Conservation (phyloP, 37 sponge, comb jelly and placozoan species). For the Amphimedon queenslandica region DNA sequence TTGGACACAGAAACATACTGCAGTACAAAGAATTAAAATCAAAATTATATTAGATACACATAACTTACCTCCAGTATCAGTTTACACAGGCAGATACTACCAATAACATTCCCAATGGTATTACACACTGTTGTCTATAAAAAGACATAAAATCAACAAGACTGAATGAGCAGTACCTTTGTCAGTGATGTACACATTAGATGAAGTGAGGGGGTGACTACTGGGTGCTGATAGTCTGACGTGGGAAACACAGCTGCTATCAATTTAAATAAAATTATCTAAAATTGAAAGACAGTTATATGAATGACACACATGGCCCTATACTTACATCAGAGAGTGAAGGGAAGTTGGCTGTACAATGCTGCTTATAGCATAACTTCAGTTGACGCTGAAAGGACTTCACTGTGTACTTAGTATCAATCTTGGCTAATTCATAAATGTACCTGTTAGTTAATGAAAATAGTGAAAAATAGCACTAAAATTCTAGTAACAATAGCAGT, state of each 20-base stretch:
- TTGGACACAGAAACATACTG: conserved; percentile 60
- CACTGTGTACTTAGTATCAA: too few species aligned
- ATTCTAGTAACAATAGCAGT: too few species aligned
- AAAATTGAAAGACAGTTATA: neutral
- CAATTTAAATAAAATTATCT: conserved; percentile 66
- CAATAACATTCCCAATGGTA: conserved; percentile 11
- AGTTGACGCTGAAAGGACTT: too few species aligned
- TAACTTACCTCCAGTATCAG: conserved; percentile 37
- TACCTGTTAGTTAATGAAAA: too few species aligned
- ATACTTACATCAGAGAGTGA: too few species aligned
- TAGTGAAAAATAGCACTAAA: too few species aligned
- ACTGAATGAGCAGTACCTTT: conserved; percentile 27
- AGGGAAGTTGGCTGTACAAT: too few species aligned
- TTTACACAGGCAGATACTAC: conserved; percentile 31
- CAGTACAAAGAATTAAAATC: neutral
- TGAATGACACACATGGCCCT: too few species aligned
- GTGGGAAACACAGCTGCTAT: conserved; percentile 60
- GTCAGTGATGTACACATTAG: conserved; percentile 46
- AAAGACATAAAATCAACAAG: neutral
- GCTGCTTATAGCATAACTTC: too few species aligned
- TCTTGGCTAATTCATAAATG: too few species aligned
- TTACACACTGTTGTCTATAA: neutral
- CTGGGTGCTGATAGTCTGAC: conserved; percentile 71
- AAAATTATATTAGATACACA: neutral
- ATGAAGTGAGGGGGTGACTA: conserved; percentile 62